A percentile compares a stretch with the other conserved stretches of the same genome.
These are phyloP conservation scores for Anaspis maculata DNA, from an alignment of 2,888 invertebrate genomes.

Conservation along the genomic window DNA sequence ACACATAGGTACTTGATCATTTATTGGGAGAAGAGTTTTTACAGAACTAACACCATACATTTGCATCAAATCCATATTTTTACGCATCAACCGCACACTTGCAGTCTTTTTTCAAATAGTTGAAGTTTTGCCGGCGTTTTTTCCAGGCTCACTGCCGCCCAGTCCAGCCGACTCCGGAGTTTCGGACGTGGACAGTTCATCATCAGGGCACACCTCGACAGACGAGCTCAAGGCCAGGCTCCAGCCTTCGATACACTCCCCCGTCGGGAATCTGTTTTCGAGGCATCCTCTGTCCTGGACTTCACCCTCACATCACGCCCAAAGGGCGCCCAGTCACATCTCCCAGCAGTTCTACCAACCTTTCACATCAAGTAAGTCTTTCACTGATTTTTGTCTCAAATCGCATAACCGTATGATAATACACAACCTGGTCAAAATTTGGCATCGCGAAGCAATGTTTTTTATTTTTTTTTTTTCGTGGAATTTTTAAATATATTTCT, in stretches of 20 bases:
- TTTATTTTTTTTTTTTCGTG: constrained; percentile 8
- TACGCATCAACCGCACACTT: too few species aligned
- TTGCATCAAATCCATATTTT: too few species aligned
- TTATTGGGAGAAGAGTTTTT: too few species aligned
- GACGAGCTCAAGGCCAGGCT: constrained; percentile 83
- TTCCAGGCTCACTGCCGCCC: constrained; percentile 85
- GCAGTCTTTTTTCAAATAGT: constrained; percentile 6
- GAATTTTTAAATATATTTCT: constrained; percentile 14
- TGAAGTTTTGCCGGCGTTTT: constrained; percentile 13
- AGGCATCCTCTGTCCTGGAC: constrained; percentile 29
- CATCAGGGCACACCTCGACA: constrained; percentile 62
- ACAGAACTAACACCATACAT: too few species aligned
- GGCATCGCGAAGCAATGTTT: constrained; percentile 5
- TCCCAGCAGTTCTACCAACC: constrained; percentile 33
- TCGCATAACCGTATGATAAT: too few species aligned
- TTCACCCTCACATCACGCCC: constrained; percentile 23
- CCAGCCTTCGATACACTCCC: constrained; percentile 50
- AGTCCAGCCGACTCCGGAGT: constrained; percentile 97
- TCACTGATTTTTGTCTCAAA: neutral
- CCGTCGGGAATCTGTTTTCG: constrained; percentile 30
- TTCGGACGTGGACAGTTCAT: constrained; percentile 93
- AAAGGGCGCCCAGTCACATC: constrained; percentile 26
- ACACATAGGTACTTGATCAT: too few species aligned
- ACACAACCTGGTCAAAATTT: constrained; percentile 1
- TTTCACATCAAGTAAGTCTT: constrained; percentile 31